These are phyloP conservation scores for Ophraella communa DNA, from an alignment of 2,888 invertebrate genomes.

Conservation along the genomic window DNA sequence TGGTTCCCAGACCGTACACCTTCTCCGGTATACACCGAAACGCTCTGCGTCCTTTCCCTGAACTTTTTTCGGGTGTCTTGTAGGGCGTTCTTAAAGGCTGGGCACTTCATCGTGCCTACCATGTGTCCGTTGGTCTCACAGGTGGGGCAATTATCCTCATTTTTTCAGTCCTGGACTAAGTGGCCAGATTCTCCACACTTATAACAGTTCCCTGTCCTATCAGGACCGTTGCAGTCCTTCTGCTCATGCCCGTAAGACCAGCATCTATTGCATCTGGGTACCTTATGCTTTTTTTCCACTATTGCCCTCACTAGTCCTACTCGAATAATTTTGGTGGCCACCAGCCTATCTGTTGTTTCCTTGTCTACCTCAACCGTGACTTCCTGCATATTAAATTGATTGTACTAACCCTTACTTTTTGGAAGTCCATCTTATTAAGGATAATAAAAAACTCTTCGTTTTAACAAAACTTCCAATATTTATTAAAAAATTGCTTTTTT, in stretches of 20 bases:
- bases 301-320: background rate
- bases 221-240: slow-evolving; percentile 4
- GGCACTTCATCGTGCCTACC: slow-evolving; percentile 3
- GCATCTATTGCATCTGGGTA: slow-evolving; percentile 10
- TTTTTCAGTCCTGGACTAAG: too few relatives aligned
- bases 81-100: background rate
- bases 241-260: slow-evolving; percentile 11
- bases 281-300: background rate
- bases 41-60: too few relatives aligned
- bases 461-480: too few relatives aligned
- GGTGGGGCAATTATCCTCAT: background rate
- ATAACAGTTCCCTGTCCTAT: slow-evolving; percentile 2
- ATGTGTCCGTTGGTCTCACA: slow-evolving; percentile 9
- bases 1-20: too few relatives aligned
- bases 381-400: background rate
- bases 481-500: too few relatives aligned
- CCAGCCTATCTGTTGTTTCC: background rate
- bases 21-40: too few relatives aligned
- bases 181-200: slow-evolving; percentile 7
- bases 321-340: background rate
- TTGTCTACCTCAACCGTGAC: background rate
- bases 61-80: too few relatives aligned
- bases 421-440: too few relatives aligned
- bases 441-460: too few relatives aligned
- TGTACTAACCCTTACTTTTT: too few relatives aligned